phyloP scores from a whole-genome alignment of 2,113 vertebrate genomes.

The Lates calcarifer region DNA sequence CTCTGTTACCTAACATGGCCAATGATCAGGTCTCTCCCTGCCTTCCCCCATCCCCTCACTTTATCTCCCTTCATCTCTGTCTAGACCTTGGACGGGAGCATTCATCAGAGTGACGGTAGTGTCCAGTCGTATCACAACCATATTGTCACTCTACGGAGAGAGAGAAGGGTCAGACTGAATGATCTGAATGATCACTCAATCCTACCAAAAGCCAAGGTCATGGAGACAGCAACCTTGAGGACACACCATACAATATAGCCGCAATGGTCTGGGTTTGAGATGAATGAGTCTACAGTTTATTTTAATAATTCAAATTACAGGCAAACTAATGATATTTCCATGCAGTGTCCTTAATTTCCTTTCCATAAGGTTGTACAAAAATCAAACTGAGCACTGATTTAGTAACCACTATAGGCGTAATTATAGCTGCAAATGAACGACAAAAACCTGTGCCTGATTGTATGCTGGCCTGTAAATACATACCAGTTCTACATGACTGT shows the following conservation, averaged over 20 bases:
- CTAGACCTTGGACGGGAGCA: constrained; percentile 63
- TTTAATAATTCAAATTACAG: not conserved
- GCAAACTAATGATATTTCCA: not conserved
- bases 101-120: constrained; percentile 61
- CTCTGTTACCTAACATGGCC: constrained; percentile 28
- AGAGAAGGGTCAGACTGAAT: constrained; percentile 57
- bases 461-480: constrained; percentile 39
- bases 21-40: constrained; percentile 26
- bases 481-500: constrained; percentile 9
- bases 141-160: constrained; percentile 42
- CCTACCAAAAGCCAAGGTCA: constrained; percentile 74
- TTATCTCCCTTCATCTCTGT: constrained; percentile 57
- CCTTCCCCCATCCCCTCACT: not conserved
- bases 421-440: constrained; percentile 2
- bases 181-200: constrained; percentile 75
- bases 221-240: constrained; percentile 35
- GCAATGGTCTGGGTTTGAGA: not conserved
- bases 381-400: not conserved
- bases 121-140: constrained; percentile 67
- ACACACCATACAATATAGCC: not conserved
- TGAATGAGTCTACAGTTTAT: not conserved
- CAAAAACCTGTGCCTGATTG: constrained; percentile 18
- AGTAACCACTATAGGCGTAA: not conserved
- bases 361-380: not conserved
- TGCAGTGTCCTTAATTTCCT: not conserved